Base-by-base conservation (phyloP, 2,113 vertebrate species). In the Pycnonotus jocosus region DNA sequence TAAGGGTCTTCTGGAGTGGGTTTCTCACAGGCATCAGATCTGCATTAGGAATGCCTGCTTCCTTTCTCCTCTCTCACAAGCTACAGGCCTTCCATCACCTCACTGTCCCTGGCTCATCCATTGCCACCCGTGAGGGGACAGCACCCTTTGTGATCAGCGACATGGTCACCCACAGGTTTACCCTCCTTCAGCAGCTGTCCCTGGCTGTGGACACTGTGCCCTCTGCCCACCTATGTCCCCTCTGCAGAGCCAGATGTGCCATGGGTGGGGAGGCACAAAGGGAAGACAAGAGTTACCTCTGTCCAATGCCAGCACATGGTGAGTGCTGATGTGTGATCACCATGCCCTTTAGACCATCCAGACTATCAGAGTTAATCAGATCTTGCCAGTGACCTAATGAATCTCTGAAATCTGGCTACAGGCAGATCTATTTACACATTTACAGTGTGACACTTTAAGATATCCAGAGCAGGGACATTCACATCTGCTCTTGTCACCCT, bases 211-310 rank as follows among this genome's bases (percentile, higher is more conserved):
- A 31, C n/a, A 17, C 20, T 15, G 33, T 48, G 38, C 7, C 30
- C 4, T 64, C 44, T 82, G 53, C 25, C 17, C 66, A 42, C 15
- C 9, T 28, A 6, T 10, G 10, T 56, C 11, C 4, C 23, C 8
- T 73, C 14, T 85, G 57, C 66, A 0, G 0, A 68, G 40, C 33
- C 61, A 62, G 24, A 48, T 0, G 0, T n/a, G 6, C 42, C 2
- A 0, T 4, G 15, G 23, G 0, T 4, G 15, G 23, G 11, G 15
- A 53, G n/a, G 18, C 28, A 42, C 2, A 5, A n/a, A 28, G 11
- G 21, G 21, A 81, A 57, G 51, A 10, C 9, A 65, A 42, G 65
- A 78, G 13, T 53, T 48, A 18, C 4, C n/a, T 71, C 16, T 2
- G 3, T 31, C 33, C 44, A 30, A 5, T 4, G 1, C 5, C 61